Conservation (phyloP, 2,888 invertebrate genomes). For the Rhabditoides inermis region DNA sequence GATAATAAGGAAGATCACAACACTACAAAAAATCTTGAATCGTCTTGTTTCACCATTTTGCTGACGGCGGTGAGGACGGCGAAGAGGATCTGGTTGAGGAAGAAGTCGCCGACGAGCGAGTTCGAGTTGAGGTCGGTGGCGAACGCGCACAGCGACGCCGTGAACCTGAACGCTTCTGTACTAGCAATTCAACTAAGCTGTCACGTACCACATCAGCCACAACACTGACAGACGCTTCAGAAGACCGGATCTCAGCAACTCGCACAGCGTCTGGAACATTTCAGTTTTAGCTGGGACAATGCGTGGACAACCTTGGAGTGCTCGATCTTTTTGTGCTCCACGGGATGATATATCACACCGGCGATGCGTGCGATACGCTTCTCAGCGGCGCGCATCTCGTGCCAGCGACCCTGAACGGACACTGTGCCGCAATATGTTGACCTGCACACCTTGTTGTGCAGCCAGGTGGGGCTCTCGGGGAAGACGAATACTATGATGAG, state of each 20-base stretch:
- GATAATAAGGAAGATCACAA: neutral
- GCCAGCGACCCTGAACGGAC: constrained; percentile 26
- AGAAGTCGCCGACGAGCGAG: constrained; percentile 44
- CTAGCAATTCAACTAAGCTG: neutral
- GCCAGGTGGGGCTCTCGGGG: constrained; percentile 51
- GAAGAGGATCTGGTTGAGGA: constrained; percentile 47
- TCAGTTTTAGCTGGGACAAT: neutral
- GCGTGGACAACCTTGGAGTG: constrained; percentile 24
- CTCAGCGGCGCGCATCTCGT: constrained; percentile 44
- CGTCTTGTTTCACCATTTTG: constrained; percentile 29
- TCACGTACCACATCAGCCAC: constrained; percentile 47
- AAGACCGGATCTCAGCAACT: constrained; percentile 34
- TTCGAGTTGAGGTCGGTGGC: constrained; percentile 48
- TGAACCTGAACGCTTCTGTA: constrained; percentile 23
- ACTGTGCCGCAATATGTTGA: too few relatives aligned
- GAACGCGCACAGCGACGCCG: constrained; percentile 46
- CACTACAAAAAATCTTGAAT: neutral
- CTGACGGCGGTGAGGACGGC: constrained; percentile 46
- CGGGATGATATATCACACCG: constrained; percentile 37
- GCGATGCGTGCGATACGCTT: constrained; percentile 40
- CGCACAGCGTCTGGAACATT: constrained; percentile 20
- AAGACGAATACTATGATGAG: constrained; percentile 46
- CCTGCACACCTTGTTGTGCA: constrained; percentile 46
- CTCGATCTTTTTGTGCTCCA: constrained; percentile 35
- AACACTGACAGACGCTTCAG: constrained; percentile 38